A percentile compares a stretch with the other conserved stretches of the same genome.
Evolutionary conservation across 2,888 invertebrate species (phyloP).

Genomic region (Gibbula magus): DNA sequence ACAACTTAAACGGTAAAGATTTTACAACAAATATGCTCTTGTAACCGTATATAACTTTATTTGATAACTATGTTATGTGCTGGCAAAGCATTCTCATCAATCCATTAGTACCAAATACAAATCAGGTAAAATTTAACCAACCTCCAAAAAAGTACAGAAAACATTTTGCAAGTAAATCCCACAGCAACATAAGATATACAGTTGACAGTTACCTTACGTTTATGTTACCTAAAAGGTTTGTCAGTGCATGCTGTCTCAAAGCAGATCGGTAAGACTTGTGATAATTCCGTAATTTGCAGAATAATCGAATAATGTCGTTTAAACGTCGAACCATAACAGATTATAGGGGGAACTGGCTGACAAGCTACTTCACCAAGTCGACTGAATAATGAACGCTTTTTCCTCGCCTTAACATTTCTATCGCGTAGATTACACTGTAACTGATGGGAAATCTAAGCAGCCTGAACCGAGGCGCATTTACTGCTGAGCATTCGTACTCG

Average conservation of each 20-base stretch:
- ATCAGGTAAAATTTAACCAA: too few species aligned
- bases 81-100: too few species aligned
- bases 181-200: too few species aligned
- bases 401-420: neutral
- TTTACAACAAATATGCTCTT: too few species aligned
- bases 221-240: too few species aligned
- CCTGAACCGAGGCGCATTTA: neutral
- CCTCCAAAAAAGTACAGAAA: too few species aligned
- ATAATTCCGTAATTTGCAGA: neutral
- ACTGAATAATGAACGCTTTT: neutral
- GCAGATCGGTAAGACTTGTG: neutral
- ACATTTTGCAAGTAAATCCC: too few species aligned
- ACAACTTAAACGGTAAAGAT: too few species aligned
- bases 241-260: neutral
- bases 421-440: conserved; percentile 7
- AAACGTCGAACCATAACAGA: neutral
- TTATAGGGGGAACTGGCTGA: neutral
- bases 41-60: too few species aligned
- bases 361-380: neutral
- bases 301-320: neutral
- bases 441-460: neutral
- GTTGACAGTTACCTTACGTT: too few species aligned
- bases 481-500: neutral
- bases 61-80: too few species aligned
- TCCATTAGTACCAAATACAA: too few species aligned